phyloP scores from a whole-genome alignment of 2,113 vertebrate genomes.

The Oxyura jamaicensis region DNA sequence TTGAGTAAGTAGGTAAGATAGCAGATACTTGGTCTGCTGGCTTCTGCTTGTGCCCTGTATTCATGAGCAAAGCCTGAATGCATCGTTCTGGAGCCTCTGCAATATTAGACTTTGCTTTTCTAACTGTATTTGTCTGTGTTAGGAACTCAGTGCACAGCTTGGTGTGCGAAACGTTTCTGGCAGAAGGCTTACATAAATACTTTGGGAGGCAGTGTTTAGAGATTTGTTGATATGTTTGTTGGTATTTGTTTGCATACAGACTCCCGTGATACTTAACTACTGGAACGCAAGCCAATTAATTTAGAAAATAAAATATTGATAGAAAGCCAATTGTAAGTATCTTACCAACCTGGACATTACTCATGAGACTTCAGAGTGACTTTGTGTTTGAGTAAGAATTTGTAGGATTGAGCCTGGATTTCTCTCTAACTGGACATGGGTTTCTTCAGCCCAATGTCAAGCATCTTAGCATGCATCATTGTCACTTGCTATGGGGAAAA shows the following conservation, averaged over 20 bases:
- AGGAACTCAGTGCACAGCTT: not conserved
- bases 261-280: not conserved
- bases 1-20: not conserved
- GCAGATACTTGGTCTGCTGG: not conserved
- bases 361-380: not conserved
- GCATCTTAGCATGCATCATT: not conserved
- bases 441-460: not conserved
- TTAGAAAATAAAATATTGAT: not conserved
- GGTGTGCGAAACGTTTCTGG: not conserved
- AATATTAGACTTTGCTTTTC: not conserved
- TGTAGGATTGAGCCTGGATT: not conserved
- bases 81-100: not conserved
- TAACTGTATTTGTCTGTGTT: not conserved
- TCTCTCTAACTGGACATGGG: not conserved
- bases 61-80: not conserved
- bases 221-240: conserved; percentile 17
- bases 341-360: not conserved
- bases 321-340: not conserved
- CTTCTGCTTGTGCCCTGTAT: not conserved
- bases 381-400: not conserved
- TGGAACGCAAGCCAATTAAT: not conserved
- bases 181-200: not conserved
- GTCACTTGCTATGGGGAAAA: not conserved
- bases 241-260: not conserved
- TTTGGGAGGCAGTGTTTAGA: conserved; percentile 31